Evolutionary conservation across 2,797 vertebrate genomes (phyloP), one percentile per base, ranked within the genome.

Genomic region (Mareca penelope): DNA sequence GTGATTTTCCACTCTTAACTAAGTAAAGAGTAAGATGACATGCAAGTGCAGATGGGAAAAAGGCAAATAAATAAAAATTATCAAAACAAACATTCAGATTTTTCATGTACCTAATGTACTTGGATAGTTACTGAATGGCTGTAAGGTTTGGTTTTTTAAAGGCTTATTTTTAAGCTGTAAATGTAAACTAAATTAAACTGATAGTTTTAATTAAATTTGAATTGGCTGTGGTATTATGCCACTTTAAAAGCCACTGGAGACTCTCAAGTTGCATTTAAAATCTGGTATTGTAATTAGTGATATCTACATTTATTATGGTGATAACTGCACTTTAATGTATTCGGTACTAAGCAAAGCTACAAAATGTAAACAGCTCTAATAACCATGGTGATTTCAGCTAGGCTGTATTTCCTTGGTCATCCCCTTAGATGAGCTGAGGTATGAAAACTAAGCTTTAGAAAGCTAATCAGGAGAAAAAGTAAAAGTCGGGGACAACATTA

Each of bases 121-220:
- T 61, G 23, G 92, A 65, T 56, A 78, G 68, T 95, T 96, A 76
- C 80, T 94, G 84, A 95, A 88, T 91, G 88, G 50, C 88, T 96
- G 57, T 90, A 50, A 83, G 78, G 24, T 79, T 81, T 61, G 39
- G 10, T 18, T 18, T 59, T 80, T 35, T 39, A 29, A 11, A 7
- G 14, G 5, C 24, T 11, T 64, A 37, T 46, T 31, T 96, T 97
- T 96, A 93, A 95, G 91, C 93, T 97, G 93, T 97, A 96, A 97
- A 94, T 90, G 96, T 95, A 95, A 97, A 94, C 88, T 96, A 97
- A 98, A 98, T 98, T 96, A 97, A 97, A 97, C 91, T 88, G 92
- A 96, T 97, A 97, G 95, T 97, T 98, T 98, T 98, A 97, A 98
- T 98, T 98, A 98, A 96, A 96, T 97, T 97, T 97, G 97, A 97